Conservation (phyloP, 1,140 invertebrate genomes). For the Oncopodura yosiiana region DNA sequence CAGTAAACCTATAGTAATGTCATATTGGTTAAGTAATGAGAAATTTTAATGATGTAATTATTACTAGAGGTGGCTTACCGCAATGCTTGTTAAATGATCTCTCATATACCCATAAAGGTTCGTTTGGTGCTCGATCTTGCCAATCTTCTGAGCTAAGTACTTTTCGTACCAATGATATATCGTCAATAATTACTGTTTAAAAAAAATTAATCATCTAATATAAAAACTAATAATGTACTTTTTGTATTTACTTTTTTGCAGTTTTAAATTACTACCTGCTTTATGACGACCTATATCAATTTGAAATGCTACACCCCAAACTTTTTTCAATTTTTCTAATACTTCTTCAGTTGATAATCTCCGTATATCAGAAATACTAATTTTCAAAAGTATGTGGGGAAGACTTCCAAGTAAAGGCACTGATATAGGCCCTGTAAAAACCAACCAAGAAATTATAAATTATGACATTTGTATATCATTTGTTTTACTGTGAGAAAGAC, state of each 20-base stretch:
- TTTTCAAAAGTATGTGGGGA: neutral
- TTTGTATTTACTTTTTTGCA: neutral
- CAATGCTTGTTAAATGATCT: constrained; percentile 19
- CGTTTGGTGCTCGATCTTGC: constrained; percentile 7
- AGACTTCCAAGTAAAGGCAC: too few species aligned
- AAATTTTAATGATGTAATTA: neutral
- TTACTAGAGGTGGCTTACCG: neutral
- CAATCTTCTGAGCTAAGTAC: constrained; percentile 22
- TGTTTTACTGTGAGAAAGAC: too few species aligned
- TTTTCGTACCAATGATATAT: constrained; percentile 12
- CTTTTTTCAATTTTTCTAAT: neutral
- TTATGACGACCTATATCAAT: neutral
- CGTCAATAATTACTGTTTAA: constrained; percentile 10
- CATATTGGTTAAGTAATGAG: neutral
- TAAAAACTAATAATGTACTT: neutral
- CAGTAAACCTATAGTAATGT: constrained; percentile 46
- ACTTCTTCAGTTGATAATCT: neutral
- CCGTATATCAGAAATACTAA: neutral
- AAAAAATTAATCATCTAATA: neutral
- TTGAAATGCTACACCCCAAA: constrained; percentile 14
- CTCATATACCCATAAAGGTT: constrained; percentile 9
- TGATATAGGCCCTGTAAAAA: too few species aligned
- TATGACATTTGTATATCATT: too few species aligned
- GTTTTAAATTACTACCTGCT: neutral
- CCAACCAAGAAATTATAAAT: too few species aligned